Evolutionary conservation across 2,113 vertebrate genomes (phyloP), one percentile per base, ranked within the genome.

Genomic region (Manacus vitellinus): DNA sequence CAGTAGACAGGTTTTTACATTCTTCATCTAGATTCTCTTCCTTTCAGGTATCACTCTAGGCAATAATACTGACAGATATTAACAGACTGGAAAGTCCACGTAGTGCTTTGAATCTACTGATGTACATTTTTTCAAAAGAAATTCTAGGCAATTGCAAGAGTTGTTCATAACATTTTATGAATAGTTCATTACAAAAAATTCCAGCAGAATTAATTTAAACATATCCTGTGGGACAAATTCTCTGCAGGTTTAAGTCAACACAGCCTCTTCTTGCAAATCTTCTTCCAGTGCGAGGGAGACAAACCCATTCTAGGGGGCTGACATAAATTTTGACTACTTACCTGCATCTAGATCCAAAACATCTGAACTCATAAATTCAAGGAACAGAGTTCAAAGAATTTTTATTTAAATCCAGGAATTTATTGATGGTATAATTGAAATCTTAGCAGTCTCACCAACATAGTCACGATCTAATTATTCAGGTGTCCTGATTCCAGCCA

Each of bases 191-290:
- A 39, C 28, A 58, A 92, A 89, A 87, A 73, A 80, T 8, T 74
- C 41, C n/a, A 86, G 5, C 7, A 88, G 54, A 88, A 94, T 85
- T 95, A 77, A 94, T 94, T 81, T 84, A 71, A 91, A 86, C 63
- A 49, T 71, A 23, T 76, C 39, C 33, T 44, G 14, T 63, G 76
- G 56, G 75, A 80, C 17, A 77, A 44, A 93, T 80, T 89, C 59
- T 51, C 33, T 71, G 43, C 39, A 71, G 15, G 23, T 81, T 46
- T 59, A 85, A 91, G 28, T 41, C 56, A 81, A 39, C 41, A 14
- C 24, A 89, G 22, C 6, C 24, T 80, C 22, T 43, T 70, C 0
- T 3, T 74, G 27, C 25, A 52, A 59, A 47, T 54, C 30, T 75
- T 89, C 23, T 67, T 82, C 24, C 20, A 56, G 5, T 46, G 18